phyloP scores from a whole-genome alignment of 2,113 vertebrate genomes.

The Otolemur garnettii region DNA sequence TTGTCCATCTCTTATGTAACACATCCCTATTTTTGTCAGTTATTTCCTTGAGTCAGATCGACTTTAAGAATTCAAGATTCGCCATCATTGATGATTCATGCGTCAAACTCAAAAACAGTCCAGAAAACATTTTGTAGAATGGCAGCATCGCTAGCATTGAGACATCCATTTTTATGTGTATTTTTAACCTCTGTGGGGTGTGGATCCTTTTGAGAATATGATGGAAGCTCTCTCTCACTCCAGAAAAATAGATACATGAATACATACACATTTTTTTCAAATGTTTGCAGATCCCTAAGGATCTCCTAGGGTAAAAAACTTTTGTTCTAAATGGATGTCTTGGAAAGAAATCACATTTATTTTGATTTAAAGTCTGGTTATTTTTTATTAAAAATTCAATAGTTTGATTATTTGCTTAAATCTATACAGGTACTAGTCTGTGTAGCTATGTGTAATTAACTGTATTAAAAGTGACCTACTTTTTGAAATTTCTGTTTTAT shows the following conservation, averaged over 20 bases:
- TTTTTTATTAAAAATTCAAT: constrained; percentile 50
- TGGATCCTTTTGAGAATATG: not conserved
- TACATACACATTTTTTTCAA: not conserved
- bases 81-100: not conserved
- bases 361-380: constrained; percentile 11
- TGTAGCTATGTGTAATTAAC: not conserved
- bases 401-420: constrained; percentile 16
- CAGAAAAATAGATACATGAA: not conserved
- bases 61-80: constrained; percentile 34
- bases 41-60: not conserved
- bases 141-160: not conserved
- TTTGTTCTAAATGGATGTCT: constrained; percentile 8
- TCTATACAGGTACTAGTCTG: not conserved
- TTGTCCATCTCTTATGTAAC: not conserved
- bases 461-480: constrained; percentile 3
- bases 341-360: not conserved
- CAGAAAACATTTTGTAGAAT: constrained; percentile 26
- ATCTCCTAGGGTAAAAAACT: not conserved
- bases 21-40: not conserved
- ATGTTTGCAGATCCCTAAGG: not conserved
- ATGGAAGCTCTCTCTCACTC: not conserved
- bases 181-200: constrained; percentile 33
- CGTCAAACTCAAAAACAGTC: not conserved
- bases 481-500: constrained; percentile 52
- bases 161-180: constrained; percentile 1